A percentile compares a stretch with the other conserved stretches of the same genome.
Evolutionary conservation across 2,113 vertebrate genomes (phyloP).

Genomic region (Ptilorrhoa leucosticta): DNA sequence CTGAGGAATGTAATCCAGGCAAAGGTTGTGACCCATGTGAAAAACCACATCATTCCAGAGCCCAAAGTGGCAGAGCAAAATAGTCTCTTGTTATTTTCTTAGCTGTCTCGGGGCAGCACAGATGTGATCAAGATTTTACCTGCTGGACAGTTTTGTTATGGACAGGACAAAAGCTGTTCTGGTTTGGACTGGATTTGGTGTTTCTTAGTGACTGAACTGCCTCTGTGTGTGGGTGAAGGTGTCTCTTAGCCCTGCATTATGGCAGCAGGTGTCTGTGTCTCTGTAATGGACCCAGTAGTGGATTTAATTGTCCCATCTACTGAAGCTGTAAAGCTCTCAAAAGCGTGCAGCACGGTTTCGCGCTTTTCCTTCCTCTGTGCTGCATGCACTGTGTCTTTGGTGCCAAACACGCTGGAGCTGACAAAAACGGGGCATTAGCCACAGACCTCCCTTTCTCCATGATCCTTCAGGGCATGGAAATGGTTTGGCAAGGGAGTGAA

Average conservation of each 20-base stretch:
- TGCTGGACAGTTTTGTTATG: neutral
- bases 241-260: neutral
- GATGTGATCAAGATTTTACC: neutral
- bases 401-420: neutral
- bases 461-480: neutral
- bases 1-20: neutral
- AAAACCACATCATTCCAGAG: neutral
- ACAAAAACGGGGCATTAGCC: neutral
- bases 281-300: neutral
- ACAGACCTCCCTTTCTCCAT: neutral
- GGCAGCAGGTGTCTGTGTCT: neutral
- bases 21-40: neutral
- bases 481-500: neutral
- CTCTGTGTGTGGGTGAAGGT: neutral
- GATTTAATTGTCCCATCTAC: neutral
- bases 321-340: neutral
- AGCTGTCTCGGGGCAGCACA: neutral
- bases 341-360: fast-evolving
- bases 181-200: neutral
- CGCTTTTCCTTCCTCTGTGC: neutral
- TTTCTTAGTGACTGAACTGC: neutral
- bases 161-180: neutral
- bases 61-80: neutral
- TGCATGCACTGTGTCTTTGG: fast-evolving
- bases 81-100: neutral